Evolutionary conservation across 2,888 invertebrate species (phyloP).

Genomic region (Athrips mouffetella): DNA sequence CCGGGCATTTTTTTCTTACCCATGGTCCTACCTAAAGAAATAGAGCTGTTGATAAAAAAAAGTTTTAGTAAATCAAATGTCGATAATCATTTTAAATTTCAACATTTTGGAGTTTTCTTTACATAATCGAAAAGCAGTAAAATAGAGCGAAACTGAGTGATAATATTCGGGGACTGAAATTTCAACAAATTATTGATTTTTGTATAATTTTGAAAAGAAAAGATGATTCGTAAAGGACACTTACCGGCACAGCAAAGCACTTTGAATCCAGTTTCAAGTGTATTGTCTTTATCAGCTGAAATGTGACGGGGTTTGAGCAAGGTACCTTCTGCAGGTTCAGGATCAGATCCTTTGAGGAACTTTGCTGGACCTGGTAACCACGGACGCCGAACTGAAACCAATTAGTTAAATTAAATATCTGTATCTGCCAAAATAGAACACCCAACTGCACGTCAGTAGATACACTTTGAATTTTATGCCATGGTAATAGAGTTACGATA

Average conservation of each 20-base stretch:
- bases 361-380: slow-evolving; percentile 17
- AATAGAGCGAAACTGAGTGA: not conserved
- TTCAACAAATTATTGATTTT: not conserved
- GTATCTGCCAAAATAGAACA: no score
- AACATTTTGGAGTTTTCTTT: no score
- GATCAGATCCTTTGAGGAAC: slow-evolving; percentile 12
- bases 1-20: no score
- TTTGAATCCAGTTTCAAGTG: slow-evolving; percentile 3
- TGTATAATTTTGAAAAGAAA: slow-evolving; percentile 1
- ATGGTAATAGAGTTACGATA: no score
- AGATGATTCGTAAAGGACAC: not conserved
- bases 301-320: slow-evolving; percentile 13
- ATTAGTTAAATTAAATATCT: not conserved
- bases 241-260: slow-evolving; percentile 16
- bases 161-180: not conserved
- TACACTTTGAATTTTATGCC: no score
- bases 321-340: slow-evolving; percentile 13
- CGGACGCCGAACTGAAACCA: slow-evolving; percentile 15
- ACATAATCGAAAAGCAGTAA: no score
- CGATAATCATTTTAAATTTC: no score
- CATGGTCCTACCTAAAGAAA: no score
- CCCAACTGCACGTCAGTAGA: no score
- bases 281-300: not conserved
- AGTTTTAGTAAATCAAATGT: no score
- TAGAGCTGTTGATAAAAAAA: no score